Evolutionary conservation across 2,888 invertebrate species (phyloP).

Genomic region (Clusia tigrina): DNA sequence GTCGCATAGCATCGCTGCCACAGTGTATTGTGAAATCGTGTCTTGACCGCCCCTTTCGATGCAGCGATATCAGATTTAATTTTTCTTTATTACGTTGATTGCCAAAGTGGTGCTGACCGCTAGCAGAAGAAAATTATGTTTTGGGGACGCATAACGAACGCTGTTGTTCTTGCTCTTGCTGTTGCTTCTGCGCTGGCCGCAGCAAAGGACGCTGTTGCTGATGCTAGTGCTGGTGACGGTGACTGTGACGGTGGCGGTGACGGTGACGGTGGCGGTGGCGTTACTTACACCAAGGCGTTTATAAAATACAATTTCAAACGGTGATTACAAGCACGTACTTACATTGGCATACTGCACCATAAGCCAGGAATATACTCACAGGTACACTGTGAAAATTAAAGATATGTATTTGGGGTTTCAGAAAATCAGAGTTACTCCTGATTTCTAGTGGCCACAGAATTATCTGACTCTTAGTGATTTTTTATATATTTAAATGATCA

Average conservation of each 20-base stretch:
- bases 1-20: slow-evolving; percentile 23
- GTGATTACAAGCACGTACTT: not conserved
- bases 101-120: not conserved
- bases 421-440: too few relatives aligned
- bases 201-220: not conserved
- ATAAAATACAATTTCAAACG: not conserved
- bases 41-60: slow-evolving; percentile 58
- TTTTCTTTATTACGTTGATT: slow-evolving; percentile 1
- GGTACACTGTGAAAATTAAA: not conserved
- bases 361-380: too few relatives aligned
- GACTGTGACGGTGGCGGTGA: not conserved
- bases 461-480: too few relatives aligned
- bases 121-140: not conserved
- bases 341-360: not conserved
- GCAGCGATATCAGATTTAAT: slow-evolving; percentile 54
- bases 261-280: not conserved
- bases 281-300: not conserved
- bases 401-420: too few relatives aligned
- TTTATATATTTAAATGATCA: too few relatives aligned
- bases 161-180: not conserved
- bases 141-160: not conserved
- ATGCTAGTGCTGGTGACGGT: not conserved
- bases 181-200: not conserved
- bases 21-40: slow-evolving; percentile 52
- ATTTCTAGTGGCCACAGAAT: too few relatives aligned